Conservation (phyloP, 2,888 invertebrate genomes). For the Drosophila monieri region DNA sequence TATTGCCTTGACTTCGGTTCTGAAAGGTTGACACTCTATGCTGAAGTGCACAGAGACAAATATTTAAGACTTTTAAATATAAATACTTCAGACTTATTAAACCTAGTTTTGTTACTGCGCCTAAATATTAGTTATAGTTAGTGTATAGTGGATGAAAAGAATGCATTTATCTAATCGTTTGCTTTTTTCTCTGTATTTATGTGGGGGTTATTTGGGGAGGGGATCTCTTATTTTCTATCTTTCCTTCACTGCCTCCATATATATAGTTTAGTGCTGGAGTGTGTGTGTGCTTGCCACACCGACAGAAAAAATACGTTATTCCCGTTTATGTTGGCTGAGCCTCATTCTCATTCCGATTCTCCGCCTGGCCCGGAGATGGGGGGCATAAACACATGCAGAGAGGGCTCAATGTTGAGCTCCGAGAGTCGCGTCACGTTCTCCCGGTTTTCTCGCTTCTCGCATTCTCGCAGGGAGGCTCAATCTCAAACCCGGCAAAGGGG, state of each 20-base stretch:
- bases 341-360: constrained; percentile 44
- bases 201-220: constrained; percentile 18
- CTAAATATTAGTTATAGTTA: too few species aligned
- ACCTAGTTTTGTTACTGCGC: too few species aligned
- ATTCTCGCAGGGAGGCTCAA: constrained; percentile 22
- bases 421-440: constrained; percentile 9
- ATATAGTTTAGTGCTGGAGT: constrained; percentile 3
- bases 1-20: constrained; percentile 73
- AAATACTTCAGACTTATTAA: too few species aligned
- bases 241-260: constrained; percentile 1
- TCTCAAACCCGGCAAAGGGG: constrained; percentile 34
- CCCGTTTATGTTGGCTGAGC: constrained; percentile 71
- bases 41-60: constrained; percentile 21
- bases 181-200: constrained; percentile 11
- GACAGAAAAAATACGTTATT: constrained; percentile 78
- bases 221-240: constrained; percentile 25
- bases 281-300: constrained; percentile 65
- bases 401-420: constrained; percentile 31
- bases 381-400: constrained; percentile 31
- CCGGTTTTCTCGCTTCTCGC: constrained; percentile 9
- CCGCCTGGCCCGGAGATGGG: constrained; percentile 30
- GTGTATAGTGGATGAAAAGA: too few species aligned
- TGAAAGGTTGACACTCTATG: constrained; percentile 72
- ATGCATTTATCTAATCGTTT: not conserved
- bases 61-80: not conserved